phyloP scores from a whole-genome alignment of 2,113 vertebrate genomes.

The Canis aureus region DNA sequence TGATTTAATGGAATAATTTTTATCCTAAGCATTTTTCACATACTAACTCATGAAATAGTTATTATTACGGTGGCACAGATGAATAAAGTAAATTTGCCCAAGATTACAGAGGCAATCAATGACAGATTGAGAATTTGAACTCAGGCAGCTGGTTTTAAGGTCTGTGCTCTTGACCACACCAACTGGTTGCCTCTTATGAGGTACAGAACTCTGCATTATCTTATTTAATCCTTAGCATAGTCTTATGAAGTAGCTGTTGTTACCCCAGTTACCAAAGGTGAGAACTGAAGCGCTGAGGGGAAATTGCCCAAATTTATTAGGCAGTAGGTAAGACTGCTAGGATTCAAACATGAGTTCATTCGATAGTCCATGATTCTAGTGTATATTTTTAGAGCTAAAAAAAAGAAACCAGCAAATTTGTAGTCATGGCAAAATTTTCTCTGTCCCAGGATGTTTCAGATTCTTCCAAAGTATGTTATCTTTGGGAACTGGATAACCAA shows the following conservation, averaged over 20 bases:
- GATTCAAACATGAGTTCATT: background rate
- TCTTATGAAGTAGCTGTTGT: background rate
- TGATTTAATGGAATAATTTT: background rate
- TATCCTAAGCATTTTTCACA: background rate
- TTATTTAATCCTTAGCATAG: background rate
- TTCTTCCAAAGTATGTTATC: background rate
- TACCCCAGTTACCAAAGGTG: background rate
- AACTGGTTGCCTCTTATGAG: background rate
- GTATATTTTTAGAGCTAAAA: background rate
- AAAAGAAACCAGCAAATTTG: background rate
- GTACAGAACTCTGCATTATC: background rate
- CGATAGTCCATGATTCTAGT: background rate
- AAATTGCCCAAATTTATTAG: background rate
- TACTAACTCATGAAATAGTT: background rate
- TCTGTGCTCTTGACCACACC: background rate
- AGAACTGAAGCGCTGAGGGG: background rate
- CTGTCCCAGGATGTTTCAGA: slow-evolving; percentile 4
- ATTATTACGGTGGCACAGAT: background rate
- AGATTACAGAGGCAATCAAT: background rate
- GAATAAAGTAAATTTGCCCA: background rate
- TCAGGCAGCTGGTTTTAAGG: background rate
- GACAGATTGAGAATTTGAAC: background rate
- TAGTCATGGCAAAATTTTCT: slow-evolving; percentile 6
- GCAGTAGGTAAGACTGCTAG: background rate
- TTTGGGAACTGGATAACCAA: slow-evolving; percentile 28